phyloP scores from a whole-genome alignment of 2,797 vertebrate genomes.

The Notamacropus eugenii region DNA sequence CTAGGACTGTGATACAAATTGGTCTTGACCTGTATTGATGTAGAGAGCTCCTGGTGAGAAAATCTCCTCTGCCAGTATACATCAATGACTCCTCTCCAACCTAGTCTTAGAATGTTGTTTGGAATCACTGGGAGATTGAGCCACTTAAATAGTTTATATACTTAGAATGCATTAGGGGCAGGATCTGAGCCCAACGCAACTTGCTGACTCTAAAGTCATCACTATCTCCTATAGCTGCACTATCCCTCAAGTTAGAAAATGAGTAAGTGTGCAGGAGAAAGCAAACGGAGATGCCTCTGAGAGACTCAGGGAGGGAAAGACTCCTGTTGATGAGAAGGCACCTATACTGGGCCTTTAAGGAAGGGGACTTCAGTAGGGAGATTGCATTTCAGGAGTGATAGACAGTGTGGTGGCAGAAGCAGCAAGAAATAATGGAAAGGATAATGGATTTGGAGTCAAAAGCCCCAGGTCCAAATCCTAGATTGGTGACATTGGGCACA shows the following conservation, averaged over 20 bases:
- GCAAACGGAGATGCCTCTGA: not conserved
- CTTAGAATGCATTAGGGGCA: not conserved
- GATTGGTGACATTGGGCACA: not conserved
- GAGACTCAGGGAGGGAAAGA: not conserved
- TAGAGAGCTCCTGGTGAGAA: not conserved
- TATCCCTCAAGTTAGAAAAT: not conserved
- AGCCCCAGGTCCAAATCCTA: not conserved
- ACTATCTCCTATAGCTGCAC: not conserved
- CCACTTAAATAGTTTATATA: not conserved
- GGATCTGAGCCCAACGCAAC: not conserved
- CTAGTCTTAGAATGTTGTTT: not conserved
- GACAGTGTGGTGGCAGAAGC: not conserved
- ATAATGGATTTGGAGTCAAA: not conserved
- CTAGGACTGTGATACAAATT: not conserved
- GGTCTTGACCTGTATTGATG: not conserved
- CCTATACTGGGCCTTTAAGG: not conserved
- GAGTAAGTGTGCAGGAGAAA: not conserved
- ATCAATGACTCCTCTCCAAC: not conserved
- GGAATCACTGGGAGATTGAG: not conserved
- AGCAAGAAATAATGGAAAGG: not conserved
- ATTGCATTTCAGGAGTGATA: not conserved
- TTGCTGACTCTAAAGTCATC: not conserved
- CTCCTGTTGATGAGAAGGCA: not conserved
- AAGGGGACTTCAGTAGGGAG: not conserved
- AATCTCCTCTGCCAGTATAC: not conserved